Conservation (phyloP, 2,888 invertebrate species). For the Opisthograptis luteolata region DNA sequence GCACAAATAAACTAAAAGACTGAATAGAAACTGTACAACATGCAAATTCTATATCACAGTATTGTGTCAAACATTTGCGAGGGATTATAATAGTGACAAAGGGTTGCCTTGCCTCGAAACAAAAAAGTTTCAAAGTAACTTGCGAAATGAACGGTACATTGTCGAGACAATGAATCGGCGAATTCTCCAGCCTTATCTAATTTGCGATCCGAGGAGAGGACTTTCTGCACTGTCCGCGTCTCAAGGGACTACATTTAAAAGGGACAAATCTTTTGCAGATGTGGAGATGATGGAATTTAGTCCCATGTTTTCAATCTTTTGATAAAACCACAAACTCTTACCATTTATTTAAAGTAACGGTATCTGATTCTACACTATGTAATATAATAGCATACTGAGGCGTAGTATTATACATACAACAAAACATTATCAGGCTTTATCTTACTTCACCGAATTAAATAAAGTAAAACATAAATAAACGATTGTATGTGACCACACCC, state of each 20-base stretch:
- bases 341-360: background rate
- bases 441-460: too few species aligned
- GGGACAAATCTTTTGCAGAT: conserved; percentile 12
- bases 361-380: too few species aligned
- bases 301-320: background rate
- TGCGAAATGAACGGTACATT: conserved; percentile 43
- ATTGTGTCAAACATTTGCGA: conserved; percentile 48
- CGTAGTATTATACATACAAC: too few species aligned
- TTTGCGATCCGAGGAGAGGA: conserved; percentile 25
- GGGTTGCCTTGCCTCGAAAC: conserved; percentile 40
- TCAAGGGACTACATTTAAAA: conserved; percentile 16
- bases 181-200: conserved; percentile 35
- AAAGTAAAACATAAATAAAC: too few species aligned
- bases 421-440: too few species aligned
- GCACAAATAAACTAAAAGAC: conserved; percentile 10
- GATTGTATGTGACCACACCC: conserved; percentile 22
- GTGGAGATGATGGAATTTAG: background rate
- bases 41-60: conserved; percentile 44
- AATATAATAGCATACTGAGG: too few species aligned
- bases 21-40: conserved; percentile 47
- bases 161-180: conserved; percentile 36
- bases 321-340: conserved; percentile 5
- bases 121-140: conserved; percentile 40
- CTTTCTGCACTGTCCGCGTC: conserved; percentile 20
- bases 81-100: conserved; percentile 49